Conservation (phyloP, 2,113 vertebrate genomes). For the Calonectris borealis region DNA sequence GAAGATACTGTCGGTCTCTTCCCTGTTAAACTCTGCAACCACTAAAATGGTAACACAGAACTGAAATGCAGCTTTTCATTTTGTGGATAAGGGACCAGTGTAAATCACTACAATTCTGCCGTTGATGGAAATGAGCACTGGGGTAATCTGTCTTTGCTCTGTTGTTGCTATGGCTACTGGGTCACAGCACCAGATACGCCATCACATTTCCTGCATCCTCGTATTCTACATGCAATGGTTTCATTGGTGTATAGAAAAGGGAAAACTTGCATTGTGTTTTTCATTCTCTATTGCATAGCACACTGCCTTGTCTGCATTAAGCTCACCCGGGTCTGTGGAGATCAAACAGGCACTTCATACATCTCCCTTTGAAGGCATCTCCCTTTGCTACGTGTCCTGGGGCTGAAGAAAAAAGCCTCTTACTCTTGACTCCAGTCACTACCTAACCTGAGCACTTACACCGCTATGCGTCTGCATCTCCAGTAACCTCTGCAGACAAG, state of each 20-base stretch:
- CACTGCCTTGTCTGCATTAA: neutral
- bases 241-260: neutral
- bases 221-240: neutral
- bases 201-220: neutral
- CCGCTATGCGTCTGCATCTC: neutral
- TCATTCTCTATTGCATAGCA: neutral
- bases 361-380: neutral
- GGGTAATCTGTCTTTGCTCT: neutral
- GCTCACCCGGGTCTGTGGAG: neutral
- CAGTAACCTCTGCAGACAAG: neutral
- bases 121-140: neutral
- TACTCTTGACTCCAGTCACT: neutral
- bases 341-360: neutral
- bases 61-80: neutral
- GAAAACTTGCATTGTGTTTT: neutral
- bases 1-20: neutral
- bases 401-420: neutral
- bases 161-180: constrained; percentile 52
- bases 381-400: neutral
- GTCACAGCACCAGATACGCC: neutral
- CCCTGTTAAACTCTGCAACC: neutral
- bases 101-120: neutral
- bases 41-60: neutral
- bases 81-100: neutral
- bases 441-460: neutral